Evolutionary conservation across 2,113 vertebrate species (phyloP), one percentile per base, ranked within the genome.

Genomic region (Chaetodon trifascialis): DNA sequence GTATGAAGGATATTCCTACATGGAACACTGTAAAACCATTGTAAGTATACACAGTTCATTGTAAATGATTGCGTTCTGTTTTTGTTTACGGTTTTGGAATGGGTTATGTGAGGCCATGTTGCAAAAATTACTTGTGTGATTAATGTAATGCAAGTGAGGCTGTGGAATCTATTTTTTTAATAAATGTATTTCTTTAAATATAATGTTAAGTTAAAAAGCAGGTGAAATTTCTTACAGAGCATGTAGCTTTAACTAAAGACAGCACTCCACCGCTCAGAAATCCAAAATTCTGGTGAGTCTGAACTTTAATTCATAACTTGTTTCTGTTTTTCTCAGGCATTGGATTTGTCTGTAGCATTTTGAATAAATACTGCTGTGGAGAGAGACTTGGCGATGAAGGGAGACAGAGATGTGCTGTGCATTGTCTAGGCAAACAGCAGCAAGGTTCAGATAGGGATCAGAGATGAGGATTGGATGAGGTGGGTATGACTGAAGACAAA

Each of bases 401-500:
- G 4, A 76, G 21, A 78, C 11, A 56, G 42, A 74, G 55, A 59
- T 69, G 47, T 23, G 10, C 71, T 59, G 46, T 56, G 77, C 63
- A 25, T 78, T 73, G 73, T 87, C 79, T 75, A 12, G 19, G 73
- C 58, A 80, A 80, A 84, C 56, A 75, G 82, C 55, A 69, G 73
- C 44, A 23, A 77, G 68, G 55, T 54, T 52, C 75, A 67, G 86
- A 68, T 86, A 76, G 73, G 30, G 68, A 91, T 93, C 89, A 81
- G 82, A 69, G 72, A 72, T 46, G 49, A 60, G 81, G 84, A 86
- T 83, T 73, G 70, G 58, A 65, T 46, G 46, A 79, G 85, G 73
- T 59, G 79, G 79, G 86, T 89, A 90, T 84, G 86, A 88, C 76
- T 88, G 71, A 86, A 90, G 87, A 91, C 90, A 92, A 80, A 89